A percentile compares a stretch with the other conserved stretches of the same genome.
Conservation (phyloP, 1,140 invertebrate genomes). For the Saccostrea glomerata region DNA sequence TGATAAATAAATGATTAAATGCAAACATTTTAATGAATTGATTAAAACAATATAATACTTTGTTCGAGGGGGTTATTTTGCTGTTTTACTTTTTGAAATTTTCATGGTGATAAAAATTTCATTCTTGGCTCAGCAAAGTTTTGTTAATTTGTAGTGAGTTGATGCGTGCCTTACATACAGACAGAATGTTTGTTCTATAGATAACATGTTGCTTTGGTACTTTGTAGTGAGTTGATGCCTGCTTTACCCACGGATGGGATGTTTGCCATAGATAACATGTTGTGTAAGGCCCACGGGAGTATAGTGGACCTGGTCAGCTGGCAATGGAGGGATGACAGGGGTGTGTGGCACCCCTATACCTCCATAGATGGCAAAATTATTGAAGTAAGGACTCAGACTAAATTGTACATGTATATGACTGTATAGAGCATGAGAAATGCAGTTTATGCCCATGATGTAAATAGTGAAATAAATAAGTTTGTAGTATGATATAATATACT, state of each 20-base stretch:
- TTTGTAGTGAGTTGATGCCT: constrained; percentile 92
- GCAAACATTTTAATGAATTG: too few relatives aligned
- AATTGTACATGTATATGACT: too few relatives aligned
- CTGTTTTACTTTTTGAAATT: too few relatives aligned
- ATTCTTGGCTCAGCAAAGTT: too few relatives aligned
- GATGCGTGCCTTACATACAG: constrained; percentile 94
- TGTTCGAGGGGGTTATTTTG: too few relatives aligned
- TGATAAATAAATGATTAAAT: too few relatives aligned
- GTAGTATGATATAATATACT: too few relatives aligned
- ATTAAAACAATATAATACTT: too few relatives aligned
- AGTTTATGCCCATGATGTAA: too few relatives aligned
- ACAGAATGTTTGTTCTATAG: constrained; percentile 96
- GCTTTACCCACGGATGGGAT: constrained; percentile 94
- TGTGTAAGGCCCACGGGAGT: constrained; percentile 84
- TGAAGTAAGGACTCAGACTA: constrained; percentile 82
- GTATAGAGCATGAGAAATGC: too few relatives aligned
- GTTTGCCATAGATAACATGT: constrained; percentile 93
- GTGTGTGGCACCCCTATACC: constrained; percentile 87
- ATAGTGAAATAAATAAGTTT: too few relatives aligned
- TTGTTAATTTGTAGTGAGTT: constrained; percentile 84
- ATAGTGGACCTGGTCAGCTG: constrained; percentile 85
- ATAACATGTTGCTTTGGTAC: constrained; percentile 84
- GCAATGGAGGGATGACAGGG: constrained; percentile 95
- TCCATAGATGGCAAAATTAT: constrained; percentile 88
- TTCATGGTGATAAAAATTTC: too few relatives aligned